Percentiles rank a stretch among this genome's conserved stretches.
Evolutionary conservation across 2,113 vertebrate genomes (phyloP).

Genomic region (Bubalus kerabau): DNA sequence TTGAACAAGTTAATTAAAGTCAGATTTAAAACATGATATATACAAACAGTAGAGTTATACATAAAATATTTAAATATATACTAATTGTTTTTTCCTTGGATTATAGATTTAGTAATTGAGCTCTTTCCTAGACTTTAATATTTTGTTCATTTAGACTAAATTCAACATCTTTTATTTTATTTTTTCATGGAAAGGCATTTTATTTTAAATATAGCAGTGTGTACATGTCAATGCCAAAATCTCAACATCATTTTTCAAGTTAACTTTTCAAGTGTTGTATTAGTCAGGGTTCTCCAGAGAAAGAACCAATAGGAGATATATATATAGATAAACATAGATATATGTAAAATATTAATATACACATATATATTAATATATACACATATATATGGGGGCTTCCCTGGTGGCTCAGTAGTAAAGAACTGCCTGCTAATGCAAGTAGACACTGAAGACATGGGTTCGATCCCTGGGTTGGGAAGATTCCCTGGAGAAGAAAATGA

Average conservation of each 20-base stretch:
- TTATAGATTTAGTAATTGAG: neutral
- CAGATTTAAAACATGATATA: neutral
- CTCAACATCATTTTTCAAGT: neutral
- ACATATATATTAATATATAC: neutral
- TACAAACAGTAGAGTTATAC: neutral
- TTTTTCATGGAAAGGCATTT: neutral
- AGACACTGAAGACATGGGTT: neutral
- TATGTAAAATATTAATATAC: neutral
- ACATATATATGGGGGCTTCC: neutral
- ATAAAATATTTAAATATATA: neutral
- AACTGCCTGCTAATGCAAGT: neutral
- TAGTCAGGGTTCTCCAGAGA: neutral
- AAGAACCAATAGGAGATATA: neutral
- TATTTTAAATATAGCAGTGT: neutral
- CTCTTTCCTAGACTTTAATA: neutral
- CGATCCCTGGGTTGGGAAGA: neutral
- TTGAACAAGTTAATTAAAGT: neutral
- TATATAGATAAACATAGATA: neutral
- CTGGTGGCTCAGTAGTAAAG: neutral
- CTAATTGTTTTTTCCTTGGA: neutral
- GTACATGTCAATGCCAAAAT: neutral
- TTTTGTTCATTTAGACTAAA: neutral
- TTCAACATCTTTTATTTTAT: neutral
- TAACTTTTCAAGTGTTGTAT: neutral
- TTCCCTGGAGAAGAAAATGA: neutral